Evolutionary conservation across 2,888 invertebrate genomes (phyloP).

Genomic region (Plemyria rubiginata): DNA sequence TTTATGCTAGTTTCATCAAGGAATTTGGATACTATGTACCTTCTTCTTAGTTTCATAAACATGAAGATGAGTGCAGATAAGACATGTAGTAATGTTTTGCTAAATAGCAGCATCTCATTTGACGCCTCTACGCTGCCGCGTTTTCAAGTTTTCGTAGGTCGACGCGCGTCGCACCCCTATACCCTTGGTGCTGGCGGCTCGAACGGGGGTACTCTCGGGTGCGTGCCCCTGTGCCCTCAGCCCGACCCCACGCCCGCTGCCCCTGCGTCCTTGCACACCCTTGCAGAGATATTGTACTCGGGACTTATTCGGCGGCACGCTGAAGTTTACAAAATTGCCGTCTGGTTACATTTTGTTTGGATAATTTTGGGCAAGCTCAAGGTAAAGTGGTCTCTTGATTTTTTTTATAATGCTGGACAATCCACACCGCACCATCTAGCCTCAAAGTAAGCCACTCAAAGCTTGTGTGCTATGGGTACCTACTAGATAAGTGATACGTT

Average conservation of each 20-base stretch:
- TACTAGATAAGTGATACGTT: too few species aligned
- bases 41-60: too few species aligned
- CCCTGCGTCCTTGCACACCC: conserved; percentile 73
- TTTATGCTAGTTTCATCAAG: too few species aligned
- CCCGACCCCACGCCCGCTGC: conserved; percentile 64
- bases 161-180: conserved; percentile 44
- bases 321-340: conserved; percentile 45
- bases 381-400: too few species aligned
- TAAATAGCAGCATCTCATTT: too few species aligned
- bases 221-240: conserved; percentile 62
- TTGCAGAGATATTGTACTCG: conserved; percentile 43
- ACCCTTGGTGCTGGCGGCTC: conserved; percentile 62
- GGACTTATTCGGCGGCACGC: conserved; percentile 43
- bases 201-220: conserved; percentile 31
- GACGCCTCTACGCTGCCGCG: conserved; percentile 21
- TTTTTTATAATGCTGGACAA: too few species aligned
- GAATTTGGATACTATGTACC: too few species aligned
- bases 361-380: conserved; percentile 16
- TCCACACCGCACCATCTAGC: too few species aligned
- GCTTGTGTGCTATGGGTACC: too few species aligned
- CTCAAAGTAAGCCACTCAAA: too few species aligned
- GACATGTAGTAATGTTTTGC: too few species aligned
- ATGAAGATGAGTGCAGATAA: neutral
- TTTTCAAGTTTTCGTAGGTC: conserved; percentile 15
- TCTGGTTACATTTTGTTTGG: conserved; percentile 36